Evolutionary conservation across 1,140 invertebrate species (phyloP), one percentile per base, ranked within the genome.

Genomic region (Aphidius gifuensis): DNA sequence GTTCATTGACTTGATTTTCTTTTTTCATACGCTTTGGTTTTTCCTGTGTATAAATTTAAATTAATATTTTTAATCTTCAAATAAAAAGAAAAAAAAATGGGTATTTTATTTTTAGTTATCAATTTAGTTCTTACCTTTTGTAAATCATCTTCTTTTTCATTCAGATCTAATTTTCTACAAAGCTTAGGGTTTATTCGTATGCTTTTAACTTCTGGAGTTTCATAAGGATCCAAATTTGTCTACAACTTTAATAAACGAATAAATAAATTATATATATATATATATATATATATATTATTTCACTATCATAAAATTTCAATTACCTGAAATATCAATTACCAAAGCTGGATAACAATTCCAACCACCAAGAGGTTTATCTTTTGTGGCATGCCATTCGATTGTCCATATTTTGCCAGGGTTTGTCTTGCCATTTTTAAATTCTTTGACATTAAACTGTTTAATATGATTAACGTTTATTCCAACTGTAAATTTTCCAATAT

Each of bases 401-500:
- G 60, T 50, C 8, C 46, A 60, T 5, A 54, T 42, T 51, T 39
- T 43, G 16, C 46, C 32, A 9, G 51, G 57, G 46, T 64, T 58
- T 23, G 23, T 9, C n/a, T 53, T 32, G n/a, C 60, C 62, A 6
- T 51, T 53, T 23, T 59, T 46, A 60, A 59, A 60, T 55, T 64
- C 45, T 32, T 46, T 50, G 6, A 4, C 21, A 40, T 64, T 50
- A 48, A 64, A 59, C 2, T 58, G 16, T 47, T 56, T 60, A 38
- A 64, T 64, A 38, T 50, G 47, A 5, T 64, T 32, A 16, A 55
- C 11, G 11, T 44, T n/a, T 1, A 64, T 56, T 40, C 62, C 57
- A n/a, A 53, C 48, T 11, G 62, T 64, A 42, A 51, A 64, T 47
- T 59, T 64, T 23, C 60, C 60, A 16, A 54, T 50, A n/a, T 64